These are phyloP conservation scores for Columba guinea DNA, from an alignment of 2,797 vertebrate genomes.

Conservation along the genomic window DNA sequence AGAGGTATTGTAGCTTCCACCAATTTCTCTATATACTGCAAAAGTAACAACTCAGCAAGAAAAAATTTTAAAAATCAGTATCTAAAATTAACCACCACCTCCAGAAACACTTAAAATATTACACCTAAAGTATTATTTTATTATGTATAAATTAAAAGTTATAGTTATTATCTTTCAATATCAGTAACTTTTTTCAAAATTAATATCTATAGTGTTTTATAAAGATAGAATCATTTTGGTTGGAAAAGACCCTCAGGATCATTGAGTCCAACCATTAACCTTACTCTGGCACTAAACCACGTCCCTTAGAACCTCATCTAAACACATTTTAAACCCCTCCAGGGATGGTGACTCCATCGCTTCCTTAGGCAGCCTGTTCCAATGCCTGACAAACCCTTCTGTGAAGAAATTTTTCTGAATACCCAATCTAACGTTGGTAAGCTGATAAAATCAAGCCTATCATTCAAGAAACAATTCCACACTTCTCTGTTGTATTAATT, in stretches of 20 bases:
- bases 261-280: no score
- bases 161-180: neutral
- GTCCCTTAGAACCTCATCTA: no score
- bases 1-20: neutral
- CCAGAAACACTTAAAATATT: neutral
- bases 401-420: no score
- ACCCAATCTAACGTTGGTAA: neutral
- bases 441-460: neutral
- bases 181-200: neutral
- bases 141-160: neutral
- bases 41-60: neutral
- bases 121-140: neutral
- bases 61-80: fast-evolving
- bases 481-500: neutral
- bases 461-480: neutral
- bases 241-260: no score
- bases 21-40: neutral
- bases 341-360: no score
- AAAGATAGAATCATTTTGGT: neutral
- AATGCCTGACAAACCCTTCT: no score
- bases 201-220: neutral
- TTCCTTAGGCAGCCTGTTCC: no score
- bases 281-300: no score
- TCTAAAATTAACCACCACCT: neutral
- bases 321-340: no score